Conservation (phyloP, 2,888 invertebrate genomes). For the Ophraella communa region DNA sequence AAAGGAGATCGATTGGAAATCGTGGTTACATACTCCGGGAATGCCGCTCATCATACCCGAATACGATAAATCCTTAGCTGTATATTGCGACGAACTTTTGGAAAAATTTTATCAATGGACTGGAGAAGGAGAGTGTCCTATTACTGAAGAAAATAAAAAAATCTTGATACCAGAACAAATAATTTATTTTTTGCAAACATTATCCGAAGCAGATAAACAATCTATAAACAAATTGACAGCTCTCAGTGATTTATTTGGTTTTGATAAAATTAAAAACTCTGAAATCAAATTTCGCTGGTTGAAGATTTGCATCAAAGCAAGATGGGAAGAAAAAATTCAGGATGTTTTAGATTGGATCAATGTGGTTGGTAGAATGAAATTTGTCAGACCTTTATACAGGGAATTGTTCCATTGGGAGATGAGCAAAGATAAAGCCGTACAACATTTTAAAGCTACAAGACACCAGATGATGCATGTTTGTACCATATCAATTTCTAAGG, state of each 20-base stretch:
- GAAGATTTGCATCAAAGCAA: constrained; percentile 76
- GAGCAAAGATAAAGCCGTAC: constrained; percentile 70
- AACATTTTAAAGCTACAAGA: constrained; percentile 74
- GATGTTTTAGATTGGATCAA: constrained; percentile 80
- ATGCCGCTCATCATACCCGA: constrained; percentile 88
- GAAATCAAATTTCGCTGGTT: constrained; percentile 84
- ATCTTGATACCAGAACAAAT: constrained; percentile 68
- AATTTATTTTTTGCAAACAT: constrained; percentile 71
- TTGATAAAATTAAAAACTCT: constrained; percentile 72
- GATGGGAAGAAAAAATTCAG: constrained; percentile 70
- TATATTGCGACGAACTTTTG: constrained; percentile 67
- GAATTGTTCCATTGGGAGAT: constrained; percentile 83
- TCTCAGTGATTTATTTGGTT: constrained; percentile 70
- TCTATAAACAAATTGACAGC: constrained; percentile 65
- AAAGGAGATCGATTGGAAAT: constrained; percentile 78
- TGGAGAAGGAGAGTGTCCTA: constrained; percentile 56
- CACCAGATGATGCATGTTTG: constrained; percentile 85
- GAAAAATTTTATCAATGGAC: constrained; percentile 65
- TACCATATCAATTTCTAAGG: constrained; percentile 76
- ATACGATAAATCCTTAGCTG: constrained; percentile 74
- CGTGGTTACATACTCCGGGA: constrained; percentile 82
- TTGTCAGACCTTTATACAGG: constrained; percentile 84
- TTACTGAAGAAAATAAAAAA: constrained; percentile 65
- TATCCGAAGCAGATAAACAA: constrained; percentile 65
- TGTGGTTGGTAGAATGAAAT: constrained; percentile 90